These are phyloP conservation scores for Lepilemur ruficaudatus DNA, from an alignment of 2,797 vertebrate genomes.

Conservation along the genomic window DNA sequence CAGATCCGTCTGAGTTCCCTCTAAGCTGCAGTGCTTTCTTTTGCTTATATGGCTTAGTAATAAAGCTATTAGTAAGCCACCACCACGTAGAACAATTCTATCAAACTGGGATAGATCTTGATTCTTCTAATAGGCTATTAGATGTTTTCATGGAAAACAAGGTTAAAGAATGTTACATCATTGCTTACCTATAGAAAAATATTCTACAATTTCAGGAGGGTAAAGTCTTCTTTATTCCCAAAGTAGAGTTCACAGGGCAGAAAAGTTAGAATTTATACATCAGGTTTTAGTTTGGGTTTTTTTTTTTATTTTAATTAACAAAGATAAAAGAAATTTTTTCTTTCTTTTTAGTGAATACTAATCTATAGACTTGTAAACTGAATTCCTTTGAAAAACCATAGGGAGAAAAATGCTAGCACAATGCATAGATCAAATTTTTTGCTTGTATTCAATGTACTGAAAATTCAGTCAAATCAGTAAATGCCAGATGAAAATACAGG, in stretches of 20 bases:
- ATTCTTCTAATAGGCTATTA: conserved; percentile 50
- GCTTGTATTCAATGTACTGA: not conserved
- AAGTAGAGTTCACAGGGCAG: not conserved
- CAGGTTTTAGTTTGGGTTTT: not conserved
- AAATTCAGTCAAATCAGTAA: not conserved
- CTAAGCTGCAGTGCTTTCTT: conserved; percentile 71
- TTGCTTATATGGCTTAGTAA: conserved; percentile 80
- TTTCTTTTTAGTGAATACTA: not conserved
- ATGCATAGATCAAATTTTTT: not conserved
- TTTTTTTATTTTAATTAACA: not conserved
- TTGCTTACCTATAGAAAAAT: conserved; percentile 5
- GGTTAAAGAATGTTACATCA: conserved; percentile 34
- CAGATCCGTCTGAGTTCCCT: conserved; percentile 70
- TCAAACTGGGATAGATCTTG: conserved; percentile 64
- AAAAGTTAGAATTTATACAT: not conserved
- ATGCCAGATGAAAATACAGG: not conserved
- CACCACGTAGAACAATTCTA: conserved; percentile 77
- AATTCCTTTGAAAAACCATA: not conserved
- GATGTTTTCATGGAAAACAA: conserved; percentile 60
- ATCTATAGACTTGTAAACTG: not conserved
- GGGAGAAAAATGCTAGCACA: not conserved
- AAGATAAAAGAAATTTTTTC: not conserved
- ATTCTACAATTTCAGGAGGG: not conserved
- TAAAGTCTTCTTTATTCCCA: not conserved
- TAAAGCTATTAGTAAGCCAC: conserved; percentile 80